Evolutionary conservation across 2,113 vertebrate genomes (phyloP), one percentile per base, ranked within the genome.

Genomic region (Lampris incognitus): DNA sequence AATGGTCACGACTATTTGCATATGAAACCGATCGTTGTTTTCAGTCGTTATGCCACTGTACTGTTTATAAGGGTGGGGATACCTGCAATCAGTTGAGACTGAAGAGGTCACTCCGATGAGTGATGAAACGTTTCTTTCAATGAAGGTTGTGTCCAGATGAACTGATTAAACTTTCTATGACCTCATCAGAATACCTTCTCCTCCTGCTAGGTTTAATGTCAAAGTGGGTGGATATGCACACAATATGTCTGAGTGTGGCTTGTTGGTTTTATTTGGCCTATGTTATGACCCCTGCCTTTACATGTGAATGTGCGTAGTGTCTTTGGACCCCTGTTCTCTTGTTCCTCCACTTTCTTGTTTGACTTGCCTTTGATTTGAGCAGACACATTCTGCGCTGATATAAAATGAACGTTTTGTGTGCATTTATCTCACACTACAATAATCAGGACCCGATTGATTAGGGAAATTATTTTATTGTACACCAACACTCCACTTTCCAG

Each of bases 311-410:
- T 41, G 60, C 59, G 49, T 57, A 49, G 10, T 57, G 64, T 84
- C 57, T 83, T 54, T 68, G 79, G 69, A 71, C 63, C 66, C 63
- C 11, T 82, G 84, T 62, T 73, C 44, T 66, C 70, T 62, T 81
- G 64, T 81, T 75, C 78, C 76, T 87, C 89, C 89, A 85, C 89
- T 88, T 91, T 85, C 85, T 92, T 87, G 69, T 86, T 87, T 86
- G 61, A 68, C 66, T 60, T 77, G 46, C 59, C 66, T 88, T 72
- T 90, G 44, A 44, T 85, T 87, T 77, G n/a, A 72, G n/a, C 6
- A 37, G 2, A 46, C 38, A 61, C 74, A 24, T 1, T 38, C 58
- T 24, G 24, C 24, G 24, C 24, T 24, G 24, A 24, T 24, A 24
- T 24, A 24, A 24, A 24, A 24, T 24, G 24, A 24, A 24, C 24